These are phyloP conservation scores for Agraylea sexmaculata DNA, from an alignment of 1,140 invertebrate genomes.

Conservation along the genomic window DNA sequence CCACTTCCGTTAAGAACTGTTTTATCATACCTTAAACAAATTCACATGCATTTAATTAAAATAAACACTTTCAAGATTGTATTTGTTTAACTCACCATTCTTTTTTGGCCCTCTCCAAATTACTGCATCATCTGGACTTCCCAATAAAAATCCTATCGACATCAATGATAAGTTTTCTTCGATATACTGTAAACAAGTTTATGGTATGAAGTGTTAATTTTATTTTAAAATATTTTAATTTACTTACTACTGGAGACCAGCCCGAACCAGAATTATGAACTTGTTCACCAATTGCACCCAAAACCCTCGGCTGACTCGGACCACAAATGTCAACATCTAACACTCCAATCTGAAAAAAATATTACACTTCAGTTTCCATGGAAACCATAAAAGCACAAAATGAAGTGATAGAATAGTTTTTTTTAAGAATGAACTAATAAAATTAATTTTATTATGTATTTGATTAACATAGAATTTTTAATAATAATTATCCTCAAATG, in stretches of 20 bases:
- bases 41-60: conserved; percentile 12
- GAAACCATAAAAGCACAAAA: not conserved
- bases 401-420: conserved; percentile 1
- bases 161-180: conserved; percentile 83
- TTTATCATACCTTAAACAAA: conserved; percentile 68
- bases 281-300: conserved; percentile 60
- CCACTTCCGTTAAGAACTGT: conserved; percentile 88
- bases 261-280: conserved; percentile 93
- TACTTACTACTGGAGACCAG: conserved; percentile 87
- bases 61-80: conserved; percentile 1
- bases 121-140: conserved; percentile 72
- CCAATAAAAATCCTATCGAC: conserved; percentile 86
- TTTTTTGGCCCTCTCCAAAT: conserved; percentile 96
- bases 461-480: too few species aligned
- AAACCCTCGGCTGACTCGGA: conserved; percentile 64
- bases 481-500: too few species aligned
- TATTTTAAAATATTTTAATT: not conserved
- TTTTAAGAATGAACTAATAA: not conserved
- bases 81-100: conserved; percentile 50
- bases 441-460: not conserved
- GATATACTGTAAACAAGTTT: conserved; percentile 47
- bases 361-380: not conserved
- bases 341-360: conserved; percentile 56
- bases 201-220: conserved; percentile 5
- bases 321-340: conserved; percentile 92